Evolutionary conservation across 92 coral and sea anemone species (phyloP).

Genomic region (Phenganax stokvisi): DNA sequence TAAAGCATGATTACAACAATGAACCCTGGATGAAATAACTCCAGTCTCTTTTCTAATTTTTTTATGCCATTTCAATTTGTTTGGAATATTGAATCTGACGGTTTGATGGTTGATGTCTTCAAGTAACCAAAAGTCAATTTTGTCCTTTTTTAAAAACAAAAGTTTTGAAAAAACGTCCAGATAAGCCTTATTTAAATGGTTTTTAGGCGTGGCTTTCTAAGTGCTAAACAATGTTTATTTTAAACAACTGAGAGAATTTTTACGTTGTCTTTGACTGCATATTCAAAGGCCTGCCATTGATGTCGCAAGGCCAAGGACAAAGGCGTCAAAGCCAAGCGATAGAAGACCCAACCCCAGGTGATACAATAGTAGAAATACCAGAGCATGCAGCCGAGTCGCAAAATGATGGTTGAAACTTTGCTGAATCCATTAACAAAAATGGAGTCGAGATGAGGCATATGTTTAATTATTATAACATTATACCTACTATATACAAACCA

Average conservation of each 20-base stretch:
- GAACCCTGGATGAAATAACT: too few relatives aligned
- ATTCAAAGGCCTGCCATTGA: background rate
- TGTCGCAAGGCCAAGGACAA: background rate
- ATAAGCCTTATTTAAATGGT: background rate
- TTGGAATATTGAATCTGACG: too few relatives aligned
- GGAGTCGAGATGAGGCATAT: background rate
- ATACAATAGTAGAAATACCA: background rate
- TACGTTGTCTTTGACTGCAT: background rate
- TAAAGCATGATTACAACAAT: too few relatives aligned
- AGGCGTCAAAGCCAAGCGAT: background rate
- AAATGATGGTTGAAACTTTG: background rate
- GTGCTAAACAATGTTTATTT: too few relatives aligned
- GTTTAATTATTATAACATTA: background rate
- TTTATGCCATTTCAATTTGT: too few relatives aligned
- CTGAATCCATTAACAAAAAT: background rate
- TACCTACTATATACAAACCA: background rate
- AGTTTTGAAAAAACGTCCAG: constrained; percentile 3
- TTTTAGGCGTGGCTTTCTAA: background rate
- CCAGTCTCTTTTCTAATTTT: too few relatives aligned
- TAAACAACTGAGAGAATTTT: background rate
- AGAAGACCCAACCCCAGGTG: too few relatives aligned
- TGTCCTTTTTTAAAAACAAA: background rate
- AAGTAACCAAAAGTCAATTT: constrained; percentile 5
- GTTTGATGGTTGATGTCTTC: background rate
- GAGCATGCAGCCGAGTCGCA: background rate